phyloP scores from a whole-genome alignment of 2,797 vertebrate species.

The Muscicapa striata region DNA sequence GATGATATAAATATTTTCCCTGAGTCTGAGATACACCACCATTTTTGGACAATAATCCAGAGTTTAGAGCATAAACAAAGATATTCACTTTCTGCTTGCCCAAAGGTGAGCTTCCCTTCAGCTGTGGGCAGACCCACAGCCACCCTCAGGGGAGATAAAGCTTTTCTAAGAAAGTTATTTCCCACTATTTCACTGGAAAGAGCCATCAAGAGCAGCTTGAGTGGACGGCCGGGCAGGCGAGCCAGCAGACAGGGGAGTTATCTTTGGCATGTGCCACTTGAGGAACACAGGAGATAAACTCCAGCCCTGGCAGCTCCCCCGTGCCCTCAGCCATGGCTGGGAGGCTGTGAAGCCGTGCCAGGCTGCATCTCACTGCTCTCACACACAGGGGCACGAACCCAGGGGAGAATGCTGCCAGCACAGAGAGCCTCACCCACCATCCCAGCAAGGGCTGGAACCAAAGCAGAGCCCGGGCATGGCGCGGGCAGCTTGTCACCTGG shows the following conservation, averaged over 20 bases:
- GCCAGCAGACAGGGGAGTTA: neutral
- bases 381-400: rapidly evolving
- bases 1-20: constrained; percentile 20
- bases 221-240: rapidly evolving
- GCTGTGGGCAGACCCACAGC: neutral
- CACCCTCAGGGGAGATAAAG: neutral
- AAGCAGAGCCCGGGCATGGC: rapidly evolving
- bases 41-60: neutral
- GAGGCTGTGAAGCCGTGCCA: neutral
- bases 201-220: neutral
- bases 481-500: neutral
- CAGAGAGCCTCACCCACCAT: neutral
- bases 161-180: neutral
- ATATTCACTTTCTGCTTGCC: neutral
- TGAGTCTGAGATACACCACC: neutral
- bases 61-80: constrained; percentile 6
- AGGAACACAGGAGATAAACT: neutral
- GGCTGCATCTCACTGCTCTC: neutral
- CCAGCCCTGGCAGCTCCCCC: neutral
- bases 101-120: neutral
- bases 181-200: neutral
- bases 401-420: rapidly evolving
- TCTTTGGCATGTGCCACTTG: constrained; percentile 30
- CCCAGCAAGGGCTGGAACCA: neutral
- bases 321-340: rapidly evolving